These are phyloP conservation scores for Eulithis prunata DNA, from an alignment of 2,888 invertebrate genomes.

Conservation along the genomic window DNA sequence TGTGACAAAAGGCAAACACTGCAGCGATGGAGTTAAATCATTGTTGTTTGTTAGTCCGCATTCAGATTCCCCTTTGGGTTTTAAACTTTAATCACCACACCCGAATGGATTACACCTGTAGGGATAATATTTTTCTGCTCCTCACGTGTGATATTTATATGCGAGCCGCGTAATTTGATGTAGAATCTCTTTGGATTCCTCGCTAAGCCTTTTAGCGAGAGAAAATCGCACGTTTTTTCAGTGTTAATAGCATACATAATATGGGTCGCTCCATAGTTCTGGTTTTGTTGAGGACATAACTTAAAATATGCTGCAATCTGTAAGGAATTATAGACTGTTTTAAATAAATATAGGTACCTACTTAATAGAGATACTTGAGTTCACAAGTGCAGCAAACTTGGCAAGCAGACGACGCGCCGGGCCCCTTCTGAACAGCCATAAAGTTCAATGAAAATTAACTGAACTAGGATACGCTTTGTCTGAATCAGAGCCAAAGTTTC, in stretches of 20 bases:
- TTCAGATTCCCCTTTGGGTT: constrained; percentile 35
- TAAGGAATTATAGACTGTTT: constrained; percentile 20
- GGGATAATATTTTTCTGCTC: constrained; percentile 13
- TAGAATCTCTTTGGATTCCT: constrained; percentile 27
- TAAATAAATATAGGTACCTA: constrained; percentile 12
- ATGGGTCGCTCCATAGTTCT: no score
- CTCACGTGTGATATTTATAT: constrained; percentile 14
- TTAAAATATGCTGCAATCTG: not conserved
- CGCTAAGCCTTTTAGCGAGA: constrained; percentile 38
- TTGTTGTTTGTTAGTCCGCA: constrained; percentile 44
- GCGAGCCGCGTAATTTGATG: constrained; percentile 22
- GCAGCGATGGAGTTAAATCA: constrained; percentile 32
- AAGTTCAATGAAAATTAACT: constrained; percentile 67
- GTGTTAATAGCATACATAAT: not conserved
- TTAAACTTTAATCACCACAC: constrained; percentile 50
- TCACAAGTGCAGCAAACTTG: constrained; percentile 53
- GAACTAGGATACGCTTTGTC: constrained; percentile 56
- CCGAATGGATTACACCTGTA: constrained; percentile 21
- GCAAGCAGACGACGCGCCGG: constrained; percentile 54
- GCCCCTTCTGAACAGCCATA: constrained; percentile 66
- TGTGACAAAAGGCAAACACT: constrained; percentile 13
- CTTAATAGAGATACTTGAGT: constrained; percentile 8
- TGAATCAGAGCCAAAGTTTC: constrained; percentile 55
- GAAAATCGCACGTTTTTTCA: constrained; percentile 32
- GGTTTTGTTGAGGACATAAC: not conserved